Conservation (phyloP, 2,113 vertebrate species). For the Vidua macroura region DNA sequence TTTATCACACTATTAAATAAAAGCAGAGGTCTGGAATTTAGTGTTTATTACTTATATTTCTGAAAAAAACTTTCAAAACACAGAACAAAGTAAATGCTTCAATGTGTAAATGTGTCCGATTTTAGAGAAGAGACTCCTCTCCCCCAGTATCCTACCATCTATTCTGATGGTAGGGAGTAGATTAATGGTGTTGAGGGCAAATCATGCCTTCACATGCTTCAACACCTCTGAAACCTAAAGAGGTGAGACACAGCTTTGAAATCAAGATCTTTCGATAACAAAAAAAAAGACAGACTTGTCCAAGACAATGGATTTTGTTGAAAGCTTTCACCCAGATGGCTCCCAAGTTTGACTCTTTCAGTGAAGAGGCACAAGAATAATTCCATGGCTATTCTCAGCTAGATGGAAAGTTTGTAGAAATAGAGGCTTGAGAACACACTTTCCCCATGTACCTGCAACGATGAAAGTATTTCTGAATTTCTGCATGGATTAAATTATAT, state of each 20-base stretch:
- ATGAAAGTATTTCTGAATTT: not conserved
- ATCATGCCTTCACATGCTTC: not conserved
- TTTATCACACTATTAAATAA: not conserved
- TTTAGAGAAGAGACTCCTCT: not conserved
- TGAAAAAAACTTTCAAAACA: not conserved
- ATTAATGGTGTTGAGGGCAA: not conserved
- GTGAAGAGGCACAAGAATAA: not conserved
- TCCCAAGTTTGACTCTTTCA: not conserved
- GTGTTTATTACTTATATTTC: not conserved
- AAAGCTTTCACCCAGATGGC: not conserved
- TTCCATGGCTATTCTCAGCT: not conserved
- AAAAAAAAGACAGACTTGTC: not conserved
- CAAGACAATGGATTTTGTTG: not conserved
- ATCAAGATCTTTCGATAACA: not conserved
- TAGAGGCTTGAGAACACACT: not conserved
- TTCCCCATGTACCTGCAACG: not conserved
- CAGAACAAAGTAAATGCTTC: not conserved
- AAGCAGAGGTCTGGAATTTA: not conserved
- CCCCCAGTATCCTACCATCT: not conserved
- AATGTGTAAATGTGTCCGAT: not conserved
- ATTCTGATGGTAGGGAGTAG: not conserved
- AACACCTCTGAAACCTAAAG: not conserved
- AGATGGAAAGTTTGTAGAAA: not conserved
- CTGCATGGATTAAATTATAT: not conserved
- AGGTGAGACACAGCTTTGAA: not conserved